A percentile compares a stretch with the other conserved stretches of the same genome.
These are phyloP conservation scores for Scotopteryx bipunctaria DNA, from an alignment of 2,888 invertebrate genomes.

Conservation along the genomic window DNA sequence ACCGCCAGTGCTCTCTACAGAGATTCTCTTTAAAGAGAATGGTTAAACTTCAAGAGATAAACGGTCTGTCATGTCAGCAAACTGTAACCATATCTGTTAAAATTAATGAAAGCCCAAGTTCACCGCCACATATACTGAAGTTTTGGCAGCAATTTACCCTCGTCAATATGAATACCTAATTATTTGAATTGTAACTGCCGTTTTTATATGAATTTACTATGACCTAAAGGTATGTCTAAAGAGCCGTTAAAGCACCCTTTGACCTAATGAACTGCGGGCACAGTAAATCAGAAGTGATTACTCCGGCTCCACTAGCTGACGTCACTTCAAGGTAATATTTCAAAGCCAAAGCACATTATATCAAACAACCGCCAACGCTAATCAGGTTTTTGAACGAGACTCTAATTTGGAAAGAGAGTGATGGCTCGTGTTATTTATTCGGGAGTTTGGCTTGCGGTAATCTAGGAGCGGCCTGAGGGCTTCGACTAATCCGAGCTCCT, in stretches of 20 bases:
- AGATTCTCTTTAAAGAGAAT: no score
- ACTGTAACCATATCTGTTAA: no score
- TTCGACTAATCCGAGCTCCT: conserved; percentile 66
- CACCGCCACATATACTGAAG: no score
- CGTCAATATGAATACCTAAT: no score
- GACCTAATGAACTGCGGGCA: background rate
- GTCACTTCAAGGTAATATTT: conserved; percentile 22
- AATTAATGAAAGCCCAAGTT: no score
- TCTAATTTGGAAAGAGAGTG: conserved; percentile 48
- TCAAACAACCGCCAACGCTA: conserved; percentile 36
- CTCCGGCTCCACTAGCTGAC: conserved; percentile 4
- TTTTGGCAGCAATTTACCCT: no score
- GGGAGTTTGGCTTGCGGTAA: conserved; percentile 47
- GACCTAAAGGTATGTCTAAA: background rate
- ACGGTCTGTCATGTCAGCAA: no score
- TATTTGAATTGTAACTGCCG: no score
- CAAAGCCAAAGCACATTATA: conserved; percentile 33
- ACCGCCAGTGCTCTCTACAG: no score
- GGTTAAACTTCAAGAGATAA: no score
- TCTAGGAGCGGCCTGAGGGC: conserved; percentile 46
- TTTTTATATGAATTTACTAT: no score
- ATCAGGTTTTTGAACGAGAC: conserved; percentile 41
- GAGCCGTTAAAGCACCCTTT: background rate
- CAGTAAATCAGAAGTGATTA: conserved; percentile 19
- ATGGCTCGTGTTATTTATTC: conserved; percentile 48